Conservation (phyloP, 1,140 invertebrate genomes). For the Phymorhynchus buccinoides region DNA sequence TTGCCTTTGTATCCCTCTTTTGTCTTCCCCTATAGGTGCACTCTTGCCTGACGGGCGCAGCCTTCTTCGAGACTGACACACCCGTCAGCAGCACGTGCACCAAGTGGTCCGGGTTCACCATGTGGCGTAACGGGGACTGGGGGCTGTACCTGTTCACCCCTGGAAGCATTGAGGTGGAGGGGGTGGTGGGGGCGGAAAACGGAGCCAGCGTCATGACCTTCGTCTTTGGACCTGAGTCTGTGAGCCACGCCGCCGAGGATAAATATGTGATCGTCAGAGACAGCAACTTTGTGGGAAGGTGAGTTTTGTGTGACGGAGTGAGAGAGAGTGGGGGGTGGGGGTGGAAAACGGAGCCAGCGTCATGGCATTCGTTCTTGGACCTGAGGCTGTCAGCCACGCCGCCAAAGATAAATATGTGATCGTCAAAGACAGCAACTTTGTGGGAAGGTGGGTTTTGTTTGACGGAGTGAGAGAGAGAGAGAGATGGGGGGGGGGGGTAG, state of each 20-base stretch:
- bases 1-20: no score
- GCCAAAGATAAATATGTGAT: no score
- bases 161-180: constrained; percentile 36
- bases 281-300: constrained; percentile 58
- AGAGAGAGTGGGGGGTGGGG: no score
- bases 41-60: constrained; percentile 48
- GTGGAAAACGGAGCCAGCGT: no score
- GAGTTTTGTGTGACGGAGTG: no score
- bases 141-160: constrained; percentile 62
- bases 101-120: constrained; percentile 50
- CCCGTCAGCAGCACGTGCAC: constrained; percentile 36
- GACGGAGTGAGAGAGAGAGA: no score
- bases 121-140: constrained; percentile 60
- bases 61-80: constrained; percentile 47
- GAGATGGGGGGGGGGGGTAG: no score
- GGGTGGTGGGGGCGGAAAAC: constrained; percentile 60
- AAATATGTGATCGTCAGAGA: constrained; percentile 54
- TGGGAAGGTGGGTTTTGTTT: no score
- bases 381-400: no score
- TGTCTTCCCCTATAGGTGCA: no score
- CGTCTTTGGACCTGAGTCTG: constrained; percentile 56
- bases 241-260: constrained; percentile 47
- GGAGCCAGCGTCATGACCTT: constrained; percentile 57
- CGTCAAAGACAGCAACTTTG: no score
- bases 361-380: no score